Conservation (phyloP, 2,797 vertebrate species). For the Rhinogobio ventralis region DNA sequence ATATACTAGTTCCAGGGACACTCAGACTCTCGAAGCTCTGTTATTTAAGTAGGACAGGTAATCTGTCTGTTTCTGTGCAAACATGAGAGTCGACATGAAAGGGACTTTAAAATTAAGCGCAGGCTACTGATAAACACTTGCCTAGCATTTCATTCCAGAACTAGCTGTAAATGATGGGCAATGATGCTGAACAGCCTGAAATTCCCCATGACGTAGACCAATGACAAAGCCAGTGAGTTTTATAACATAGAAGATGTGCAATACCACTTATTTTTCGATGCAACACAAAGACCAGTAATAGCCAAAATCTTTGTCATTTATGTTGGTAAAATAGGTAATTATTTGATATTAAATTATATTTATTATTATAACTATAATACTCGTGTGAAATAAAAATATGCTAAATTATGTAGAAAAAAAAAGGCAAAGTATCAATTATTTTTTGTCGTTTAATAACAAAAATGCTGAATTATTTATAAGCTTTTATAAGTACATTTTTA, state of each 20-base stretch:
- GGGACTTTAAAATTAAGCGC: constrained; percentile 28
- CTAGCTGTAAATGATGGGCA: constrained; percentile 29
- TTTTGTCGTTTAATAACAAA: neutral
- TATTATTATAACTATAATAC: neutral
- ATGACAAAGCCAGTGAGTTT: constrained; percentile 5
- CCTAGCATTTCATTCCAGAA: constrained; percentile 34
- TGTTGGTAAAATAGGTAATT: neutral
- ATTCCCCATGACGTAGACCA: constrained; percentile 35
- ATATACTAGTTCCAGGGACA: constrained; percentile 24
- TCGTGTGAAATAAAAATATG: neutral
- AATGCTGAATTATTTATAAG: neutral
- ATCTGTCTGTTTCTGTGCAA: constrained; percentile 32
- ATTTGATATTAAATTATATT: neutral
- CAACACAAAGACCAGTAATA: neutral
- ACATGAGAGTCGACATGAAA: constrained; percentile 36
- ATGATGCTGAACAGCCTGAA: constrained; percentile 17
- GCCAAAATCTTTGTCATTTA: neutral
- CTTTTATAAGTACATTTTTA: neutral
- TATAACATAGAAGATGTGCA: neutral
- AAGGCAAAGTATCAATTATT: neutral
- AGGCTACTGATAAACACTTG: constrained; percentile 39
- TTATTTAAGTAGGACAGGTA: constrained; percentile 40
- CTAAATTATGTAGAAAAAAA: neutral
- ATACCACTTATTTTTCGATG: neutral
- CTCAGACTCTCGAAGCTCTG: constrained; percentile 13